Percentiles rank a stretch among this genome's conserved stretches.
These are phyloP conservation scores for Pilophorus perplexus DNA, from an alignment of 2,888 invertebrate genomes.

Conservation along the genomic window DNA sequence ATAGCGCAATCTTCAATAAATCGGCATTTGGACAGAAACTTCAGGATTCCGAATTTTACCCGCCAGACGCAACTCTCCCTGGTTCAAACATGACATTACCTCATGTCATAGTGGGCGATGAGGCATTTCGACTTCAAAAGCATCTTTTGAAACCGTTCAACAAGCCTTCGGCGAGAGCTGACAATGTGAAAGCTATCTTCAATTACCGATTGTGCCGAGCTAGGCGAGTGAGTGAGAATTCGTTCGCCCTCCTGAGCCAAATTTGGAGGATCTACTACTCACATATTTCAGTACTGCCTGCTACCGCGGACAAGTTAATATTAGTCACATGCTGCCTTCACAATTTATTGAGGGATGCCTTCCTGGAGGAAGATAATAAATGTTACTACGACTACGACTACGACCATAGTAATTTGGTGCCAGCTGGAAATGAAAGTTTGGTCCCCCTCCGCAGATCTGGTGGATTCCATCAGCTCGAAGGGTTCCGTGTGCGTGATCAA, in stretches of 20 bases:
- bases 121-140: constrained; percentile 29
- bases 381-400: constrained; percentile 5
- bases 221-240: constrained; percentile 22
- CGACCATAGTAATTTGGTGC: neutral
- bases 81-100: constrained; percentile 1
- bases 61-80: constrained; percentile 9
- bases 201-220: constrained; percentile 9
- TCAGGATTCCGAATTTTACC: constrained; percentile 30
- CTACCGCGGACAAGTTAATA: neutral
- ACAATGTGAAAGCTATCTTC: neutral
- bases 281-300: neutral
- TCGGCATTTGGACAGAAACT: constrained; percentile 12
- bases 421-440: neutral
- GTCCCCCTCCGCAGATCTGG: neutral
- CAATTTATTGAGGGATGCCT: constrained; percentile 34
- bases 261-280: constrained; percentile 4
- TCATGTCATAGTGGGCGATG: constrained; percentile 24
- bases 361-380: neutral
- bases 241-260: neutral
- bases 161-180: constrained; percentile 17
- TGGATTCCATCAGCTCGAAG: neutral
- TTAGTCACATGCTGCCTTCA: constrained; percentile 27
- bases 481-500: neutral
- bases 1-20: constrained; percentile 31
- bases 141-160: constrained; percentile 37